Base-by-base conservation (phyloP, 2,888 invertebrate species). In the Mechanitis mazaeus region DNA sequence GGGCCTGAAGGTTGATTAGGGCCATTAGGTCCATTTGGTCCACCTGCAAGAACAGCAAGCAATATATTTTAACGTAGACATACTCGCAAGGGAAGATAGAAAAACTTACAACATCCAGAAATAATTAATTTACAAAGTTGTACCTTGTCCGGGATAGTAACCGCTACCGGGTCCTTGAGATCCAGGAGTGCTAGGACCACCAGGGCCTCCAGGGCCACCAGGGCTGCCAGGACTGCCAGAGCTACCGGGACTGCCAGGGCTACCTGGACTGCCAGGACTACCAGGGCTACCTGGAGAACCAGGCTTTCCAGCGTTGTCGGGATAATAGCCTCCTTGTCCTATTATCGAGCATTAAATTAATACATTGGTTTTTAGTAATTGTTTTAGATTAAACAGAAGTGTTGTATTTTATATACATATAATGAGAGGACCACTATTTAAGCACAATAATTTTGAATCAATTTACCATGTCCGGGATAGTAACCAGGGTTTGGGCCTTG, bases 391-490 rank as follows among this genome's bases (percentile, higher is more conserved):
- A n/a, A n/a, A n/a, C n/a, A n/a, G n/a, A n/a, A n/a, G n/a, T n/a
- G n/a, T n/a, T n/a, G n/a, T n/a, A n/a, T n/a, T n/a, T n/a, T n/a
- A n/a, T n/a, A n/a, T n/a, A n/a, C n/a, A n/a, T n/a, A n/a, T n/a
- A n/a, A n/a, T n/a, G n/a, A n/a, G n/a, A n/a, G n/a, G n/a, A n/a
- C n/a, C n/a, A n/a, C n/a, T n/a, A n/a, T n/a, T n/a, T n/a, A n/a
- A n/a, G n/a, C n/a, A n/a, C n/a, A 38, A 38, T 5, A 38, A 38
- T 38, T 38, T 3, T 38, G 38, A 38, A 5, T 38, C 6, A 31
- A 33, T 45, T 50, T 84, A 83, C 65, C 72, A 64, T 47, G 47
- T 6, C 47, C 47, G 3, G 75, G 72, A 92, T 54, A 54, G 57
- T 63, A 33, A 54, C 47, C 47, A 2, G 2, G 76, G 74, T 1